phyloP scores from a whole-genome alignment of 2,888 invertebrate genomes.

The Lasioglossum vierecki region DNA sequence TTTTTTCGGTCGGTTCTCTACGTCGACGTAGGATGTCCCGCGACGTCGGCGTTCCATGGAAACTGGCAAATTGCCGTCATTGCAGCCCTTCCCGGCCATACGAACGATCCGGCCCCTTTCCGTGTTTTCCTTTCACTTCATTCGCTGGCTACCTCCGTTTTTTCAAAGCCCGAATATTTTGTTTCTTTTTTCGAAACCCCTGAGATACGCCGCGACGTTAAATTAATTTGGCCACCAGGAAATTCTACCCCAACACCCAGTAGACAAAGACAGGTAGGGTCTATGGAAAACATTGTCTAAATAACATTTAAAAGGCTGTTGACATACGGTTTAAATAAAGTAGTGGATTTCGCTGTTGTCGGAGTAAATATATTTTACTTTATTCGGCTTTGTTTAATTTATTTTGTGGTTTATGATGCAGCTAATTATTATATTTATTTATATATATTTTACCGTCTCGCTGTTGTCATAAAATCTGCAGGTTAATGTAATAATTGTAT shows the following conservation, averaged over 20 bases:
- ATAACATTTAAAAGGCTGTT: not conserved
- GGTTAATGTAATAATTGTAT: not conserved
- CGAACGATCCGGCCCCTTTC: slow-evolving; percentile 7
- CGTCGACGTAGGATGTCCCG: slow-evolving; percentile 29
- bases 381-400: not conserved
- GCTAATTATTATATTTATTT: not conserved
- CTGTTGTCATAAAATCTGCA: not conserved
- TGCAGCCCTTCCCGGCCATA: not conserved
- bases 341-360: not conserved
- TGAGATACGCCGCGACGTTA: slow-evolving; percentile 14
- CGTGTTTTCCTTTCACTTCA: slow-evolving; percentile 10
- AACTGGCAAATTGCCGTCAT: slow-evolving; percentile 46
- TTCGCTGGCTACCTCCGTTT: not conserved
- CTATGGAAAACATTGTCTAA: not conserved
- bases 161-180: not conserved
- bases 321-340: not conserved
- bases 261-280: not conserved
- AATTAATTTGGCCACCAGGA: slow-evolving; percentile 39
- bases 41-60: slow-evolving; percentile 37
- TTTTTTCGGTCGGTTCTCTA: not conserved
- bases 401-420: not conserved
- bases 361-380: not conserved
- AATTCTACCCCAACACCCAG: not conserved
- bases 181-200: not conserved
- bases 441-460: too few species aligned